phyloP scores from a whole-genome alignment of 23 tunicate species.

The Styela clava region DNA sequence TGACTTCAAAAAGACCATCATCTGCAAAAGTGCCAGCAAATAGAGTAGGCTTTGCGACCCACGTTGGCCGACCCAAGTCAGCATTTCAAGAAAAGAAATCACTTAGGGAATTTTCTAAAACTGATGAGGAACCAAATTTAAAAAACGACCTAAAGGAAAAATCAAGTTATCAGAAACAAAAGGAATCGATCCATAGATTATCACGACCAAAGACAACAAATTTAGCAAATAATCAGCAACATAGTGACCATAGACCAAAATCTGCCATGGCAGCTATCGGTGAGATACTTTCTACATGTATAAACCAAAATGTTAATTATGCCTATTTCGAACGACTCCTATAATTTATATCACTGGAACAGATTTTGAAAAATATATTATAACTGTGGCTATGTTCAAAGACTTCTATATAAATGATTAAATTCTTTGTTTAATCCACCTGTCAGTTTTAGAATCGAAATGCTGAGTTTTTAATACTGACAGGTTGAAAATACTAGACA shows the following conservation, averaged over 20 bases:
- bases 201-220: constrained; percentile 76
- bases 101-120: not conserved
- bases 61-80: not conserved
- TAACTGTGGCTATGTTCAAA: too few relatives aligned
- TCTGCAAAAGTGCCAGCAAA: constrained; percentile 5
- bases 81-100: not conserved
- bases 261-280: constrained; percentile 94
- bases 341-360: too few relatives aligned
- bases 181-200: constrained; percentile 46
- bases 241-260: constrained; percentile 47
- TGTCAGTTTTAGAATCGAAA: too few relatives aligned
- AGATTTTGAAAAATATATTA: too few relatives aligned
- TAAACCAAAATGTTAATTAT: too few relatives aligned
- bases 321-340: too few relatives aligned
- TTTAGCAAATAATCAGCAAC: not conserved
- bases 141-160: not conserved
- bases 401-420: too few relatives aligned
- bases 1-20: constrained; percentile 13
- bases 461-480: too few relatives aligned
- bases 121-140: not conserved
- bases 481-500: too few relatives aligned
- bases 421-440: too few relatives aligned
- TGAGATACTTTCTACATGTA: constrained; percentile 21
- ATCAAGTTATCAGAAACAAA: constrained; percentile 50
- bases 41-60: not conserved